Conservation (phyloP, 2,113 vertebrate genomes). For the Dicaeum eximium region DNA sequence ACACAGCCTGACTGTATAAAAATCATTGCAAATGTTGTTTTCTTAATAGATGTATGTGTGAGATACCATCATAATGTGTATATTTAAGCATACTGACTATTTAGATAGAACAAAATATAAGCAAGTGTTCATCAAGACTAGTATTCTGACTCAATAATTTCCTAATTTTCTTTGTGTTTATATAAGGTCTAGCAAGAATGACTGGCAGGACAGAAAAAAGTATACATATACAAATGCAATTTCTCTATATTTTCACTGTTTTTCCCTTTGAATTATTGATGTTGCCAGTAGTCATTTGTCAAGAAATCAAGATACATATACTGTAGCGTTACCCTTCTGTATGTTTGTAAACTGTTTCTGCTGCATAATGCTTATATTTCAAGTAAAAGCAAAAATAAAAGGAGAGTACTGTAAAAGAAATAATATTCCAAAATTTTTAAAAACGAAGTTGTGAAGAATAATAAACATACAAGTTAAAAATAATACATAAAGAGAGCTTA, state of each 20-base stretch:
- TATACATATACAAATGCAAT: constrained; percentile 65
- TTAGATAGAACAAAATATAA: constrained; percentile 26
- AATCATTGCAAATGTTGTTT: constrained; percentile 30
- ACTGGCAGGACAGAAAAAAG: constrained; percentile 67
- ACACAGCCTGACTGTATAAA: constrained; percentile 21
- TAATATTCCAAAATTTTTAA: neutral
- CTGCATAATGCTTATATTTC: constrained; percentile 7
- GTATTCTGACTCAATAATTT: constrained; percentile 24
- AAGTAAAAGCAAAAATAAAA: constrained; percentile 2
- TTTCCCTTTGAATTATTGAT: constrained; percentile 78
- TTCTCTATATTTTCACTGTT: constrained; percentile 70
- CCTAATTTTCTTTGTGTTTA: constrained; percentile 59
- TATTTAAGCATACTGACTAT: constrained; percentile 11
- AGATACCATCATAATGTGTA: neutral
- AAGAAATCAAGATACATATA: constrained; percentile 65
- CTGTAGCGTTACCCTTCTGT: constrained; percentile 20
- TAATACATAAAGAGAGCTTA: neutral
- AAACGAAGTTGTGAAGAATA: neutral
- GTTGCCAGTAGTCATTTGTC: constrained; percentile 73
- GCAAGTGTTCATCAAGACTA: constrained; percentile 33
- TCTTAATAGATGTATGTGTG: neutral
- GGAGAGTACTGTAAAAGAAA: neutral
- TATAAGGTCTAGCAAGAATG: constrained; percentile 57
- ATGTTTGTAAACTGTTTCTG: constrained; percentile 51
- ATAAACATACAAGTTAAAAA: neutral